Conservation (phyloP, 2,113 vertebrate genomes). For the Mionectes macconnelli region DNA sequence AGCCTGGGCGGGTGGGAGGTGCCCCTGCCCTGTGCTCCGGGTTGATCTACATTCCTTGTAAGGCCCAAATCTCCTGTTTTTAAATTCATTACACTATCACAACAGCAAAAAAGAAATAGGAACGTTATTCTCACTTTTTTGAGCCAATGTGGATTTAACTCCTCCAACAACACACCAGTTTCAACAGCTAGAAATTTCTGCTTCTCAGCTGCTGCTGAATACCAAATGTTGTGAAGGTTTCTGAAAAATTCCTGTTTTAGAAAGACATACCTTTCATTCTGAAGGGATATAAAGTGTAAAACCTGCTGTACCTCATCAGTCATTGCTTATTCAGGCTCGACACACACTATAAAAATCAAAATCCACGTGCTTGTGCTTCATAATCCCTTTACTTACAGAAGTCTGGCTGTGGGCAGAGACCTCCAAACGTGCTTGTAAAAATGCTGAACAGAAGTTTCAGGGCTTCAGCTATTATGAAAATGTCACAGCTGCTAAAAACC, state of each 20-base stretch:
- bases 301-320: background rate
- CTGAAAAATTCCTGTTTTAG: background rate
- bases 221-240: background rate
- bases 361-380: background rate
- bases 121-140: background rate
- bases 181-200: background rate
- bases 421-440: background rate
- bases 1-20: background rate
- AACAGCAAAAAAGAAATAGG: background rate
- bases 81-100: background rate
- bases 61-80: background rate
- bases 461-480: background rate
- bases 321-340: background rate
- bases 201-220: background rate
- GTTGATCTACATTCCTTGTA: background rate
- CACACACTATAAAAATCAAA: conserved; percentile 18
- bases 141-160: background rate
- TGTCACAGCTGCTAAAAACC: background rate
- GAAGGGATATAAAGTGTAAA: background rate
- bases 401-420: background rate
- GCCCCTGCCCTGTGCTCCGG: background rate
- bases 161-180: background rate
- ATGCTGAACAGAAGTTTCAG: background rate
- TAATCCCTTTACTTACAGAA: conserved; percentile 13
- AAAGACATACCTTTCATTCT: background rate